Evolutionary conservation across 1,140 invertebrate species (phyloP), one percentile per base, ranked within the genome.

Genomic region (Penaeus japonicus): DNA sequence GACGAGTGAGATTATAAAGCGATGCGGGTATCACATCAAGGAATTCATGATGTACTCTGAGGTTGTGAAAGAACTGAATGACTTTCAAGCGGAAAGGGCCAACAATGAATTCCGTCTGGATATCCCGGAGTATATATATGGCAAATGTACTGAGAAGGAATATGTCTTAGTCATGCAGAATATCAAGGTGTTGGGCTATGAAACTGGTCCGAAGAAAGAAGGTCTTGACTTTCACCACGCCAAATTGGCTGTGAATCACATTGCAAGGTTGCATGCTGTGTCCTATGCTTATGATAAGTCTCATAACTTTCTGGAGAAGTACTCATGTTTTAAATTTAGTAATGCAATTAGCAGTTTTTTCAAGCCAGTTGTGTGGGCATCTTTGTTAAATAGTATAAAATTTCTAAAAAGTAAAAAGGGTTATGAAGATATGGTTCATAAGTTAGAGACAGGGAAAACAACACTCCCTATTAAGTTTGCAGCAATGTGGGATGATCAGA

Each of bases 131-230:
- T 90, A 55, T 65, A 89, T 90, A 17, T 90, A 90, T 75, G 90
- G 90, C 24, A 85, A 89, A 82, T 90, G 90, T 81, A 89, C 84
- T n/a, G 55, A 86, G 7, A 89, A 86, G 47, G 90, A 90, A 54
- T 90, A 89, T 84, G 90, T 90, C 18, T 55, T 90, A 35, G 87
- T 90, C 17, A 89, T 90, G 84, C 79, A 89, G 35, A 90, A 90
- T 80, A 80, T 89, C 55, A 90, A 90, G 47, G 87, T 83, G 15
- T 62, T 75, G 18, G 85, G 85, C 1, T 90, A 84, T 80, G 90
- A 89, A 84, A 89, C 85, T 20, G 87, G 87, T 75, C 84, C 88
- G 17, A 87, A 87, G 27, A 53, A 24, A 55, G 59, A 90, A 47
- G 88, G 90, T 3, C 62, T 90, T 20, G 75, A 84, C 47, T 81